phyloP scores from a whole-genome alignment of 1,140 invertebrate species.

The Bombus superbus region DNA sequence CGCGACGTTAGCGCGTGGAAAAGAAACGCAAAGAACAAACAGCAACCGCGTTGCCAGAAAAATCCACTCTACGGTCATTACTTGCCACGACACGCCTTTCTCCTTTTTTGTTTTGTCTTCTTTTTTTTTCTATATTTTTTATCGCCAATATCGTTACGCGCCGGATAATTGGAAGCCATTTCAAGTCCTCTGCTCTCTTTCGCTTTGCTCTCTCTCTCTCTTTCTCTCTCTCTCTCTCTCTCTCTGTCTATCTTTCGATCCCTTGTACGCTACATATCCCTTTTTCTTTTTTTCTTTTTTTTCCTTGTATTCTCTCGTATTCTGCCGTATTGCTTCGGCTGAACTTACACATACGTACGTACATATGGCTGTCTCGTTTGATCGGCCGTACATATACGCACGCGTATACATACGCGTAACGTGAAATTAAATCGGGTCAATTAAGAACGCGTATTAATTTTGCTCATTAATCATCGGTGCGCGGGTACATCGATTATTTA shows the following conservation, averaged over 20 bases:
- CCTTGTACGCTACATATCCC: not conserved
- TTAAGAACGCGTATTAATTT: slow-evolving; percentile 52
- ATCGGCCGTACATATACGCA: too few relatives aligned
- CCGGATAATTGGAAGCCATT: slow-evolving; percentile 46
- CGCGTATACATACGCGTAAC: slow-evolving; percentile 13
- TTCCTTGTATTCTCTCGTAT: too few relatives aligned
- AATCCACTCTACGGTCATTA: slow-evolving; percentile 41
- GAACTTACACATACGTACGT: not conserved
- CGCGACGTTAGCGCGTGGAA: slow-evolving; percentile 10
- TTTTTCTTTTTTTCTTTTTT: too few relatives aligned
- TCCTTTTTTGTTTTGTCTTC: not conserved
- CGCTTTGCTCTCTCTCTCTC: too few relatives aligned
- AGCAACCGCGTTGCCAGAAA: slow-evolving; percentile 5
- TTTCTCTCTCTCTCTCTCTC: not conserved
- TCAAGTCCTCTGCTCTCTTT: slow-evolving; percentile 7
- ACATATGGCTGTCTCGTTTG: not conserved
- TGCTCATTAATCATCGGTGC: slow-evolving; percentile 41
- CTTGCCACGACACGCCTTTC: slow-evolving; percentile 17
- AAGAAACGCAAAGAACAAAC: not conserved
- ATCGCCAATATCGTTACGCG: slow-evolving; percentile 50
- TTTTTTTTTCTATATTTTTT: slow-evolving; percentile 1
- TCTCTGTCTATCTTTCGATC: not conserved
- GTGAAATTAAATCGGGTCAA: slow-evolving; percentile 54
- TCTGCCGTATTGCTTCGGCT: not conserved
- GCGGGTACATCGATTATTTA: slow-evolving; percentile 47